phyloP scores from a whole-genome alignment of 2,888 invertebrate species.

The Drymonia ruficornis region DNA sequence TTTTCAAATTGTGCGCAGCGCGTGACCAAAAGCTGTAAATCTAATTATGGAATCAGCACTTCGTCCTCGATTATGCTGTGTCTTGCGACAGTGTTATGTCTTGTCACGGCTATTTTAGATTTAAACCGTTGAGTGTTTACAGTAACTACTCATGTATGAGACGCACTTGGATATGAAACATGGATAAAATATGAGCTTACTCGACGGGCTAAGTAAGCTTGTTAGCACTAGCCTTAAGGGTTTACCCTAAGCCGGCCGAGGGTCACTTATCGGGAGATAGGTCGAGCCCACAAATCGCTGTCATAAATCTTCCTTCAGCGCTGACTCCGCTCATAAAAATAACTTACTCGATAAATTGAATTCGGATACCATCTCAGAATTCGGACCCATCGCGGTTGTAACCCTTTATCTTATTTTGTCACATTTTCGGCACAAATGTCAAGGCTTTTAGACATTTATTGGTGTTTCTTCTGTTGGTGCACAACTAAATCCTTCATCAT shows the following conservation, averaged over 20 bases:
- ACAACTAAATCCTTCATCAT: too few species aligned
- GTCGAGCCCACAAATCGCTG: slow-evolving; percentile 27
- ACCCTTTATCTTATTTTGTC: slow-evolving; percentile 22
- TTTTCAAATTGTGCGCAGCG: slow-evolving; percentile 24
- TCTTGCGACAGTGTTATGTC: slow-evolving; percentile 29
- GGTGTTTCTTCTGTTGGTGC: not conserved
- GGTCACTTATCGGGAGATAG: slow-evolving; percentile 33
- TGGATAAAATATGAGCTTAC: not conserved
- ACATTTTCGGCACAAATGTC: slow-evolving; percentile 3
- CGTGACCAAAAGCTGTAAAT: slow-evolving; percentile 44
- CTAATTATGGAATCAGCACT: slow-evolving; percentile 41
- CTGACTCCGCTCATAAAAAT: slow-evolving; percentile 48
- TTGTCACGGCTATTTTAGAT: slow-evolving; percentile 34
- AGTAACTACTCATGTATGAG: not conserved
- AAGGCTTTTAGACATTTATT: slow-evolving; percentile 4
- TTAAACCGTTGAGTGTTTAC: slow-evolving; percentile 13
- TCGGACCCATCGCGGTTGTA: slow-evolving; percentile 12
- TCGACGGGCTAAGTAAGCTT: not conserved
- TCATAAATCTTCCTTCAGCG: slow-evolving; percentile 41
- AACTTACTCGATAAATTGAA: slow-evolving; percentile 53
- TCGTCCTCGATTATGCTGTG: slow-evolving; percentile 38
- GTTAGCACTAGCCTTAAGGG: slow-evolving; percentile 2
- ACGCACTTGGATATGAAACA: not conserved
- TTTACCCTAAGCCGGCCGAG: slow-evolving; percentile 10
- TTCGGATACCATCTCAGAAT: slow-evolving; percentile 42